Evolutionary conservation across 2,113 vertebrate species (phyloP).

Genomic region (Calidris pygmaea): DNA sequence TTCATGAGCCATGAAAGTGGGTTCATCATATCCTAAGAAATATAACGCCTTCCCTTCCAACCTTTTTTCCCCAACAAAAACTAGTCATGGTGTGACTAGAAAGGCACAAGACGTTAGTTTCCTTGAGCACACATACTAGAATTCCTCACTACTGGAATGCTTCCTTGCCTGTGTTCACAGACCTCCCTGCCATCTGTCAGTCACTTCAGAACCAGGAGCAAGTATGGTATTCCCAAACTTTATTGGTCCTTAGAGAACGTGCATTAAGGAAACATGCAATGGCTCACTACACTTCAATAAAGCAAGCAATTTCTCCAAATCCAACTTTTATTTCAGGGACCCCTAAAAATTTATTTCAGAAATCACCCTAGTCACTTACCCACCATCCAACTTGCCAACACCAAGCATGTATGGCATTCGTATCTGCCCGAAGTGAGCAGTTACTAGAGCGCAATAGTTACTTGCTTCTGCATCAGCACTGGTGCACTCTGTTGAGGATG

Average conservation of each 20-base stretch:
- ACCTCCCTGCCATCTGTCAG: fast-evolving
- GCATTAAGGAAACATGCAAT: not conserved
- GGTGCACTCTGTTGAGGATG: fast-evolving
- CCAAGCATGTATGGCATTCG: not conserved
- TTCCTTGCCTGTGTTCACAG: not conserved
- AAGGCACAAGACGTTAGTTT: not conserved
- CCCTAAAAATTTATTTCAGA: not conserved
- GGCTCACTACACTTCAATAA: not conserved
- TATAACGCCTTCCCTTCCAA: not conserved
- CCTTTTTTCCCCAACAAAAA: not conserved
- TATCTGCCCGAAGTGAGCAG: not conserved
- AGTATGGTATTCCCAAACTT: not conserved
- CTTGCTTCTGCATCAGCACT: not conserved
- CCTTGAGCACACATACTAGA: not conserved
- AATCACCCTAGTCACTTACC: not conserved
- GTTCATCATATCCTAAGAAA: not conserved
- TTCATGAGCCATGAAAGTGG: not conserved
- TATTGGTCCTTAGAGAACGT: not conserved
- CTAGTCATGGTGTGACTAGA: not conserved
- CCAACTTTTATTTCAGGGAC: not conserved
- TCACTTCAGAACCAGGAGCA: not conserved
- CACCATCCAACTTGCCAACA: not conserved
- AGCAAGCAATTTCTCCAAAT: not conserved
- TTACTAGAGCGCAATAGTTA: not conserved
- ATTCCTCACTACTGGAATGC: not conserved